A percentile compares a stretch with the other conserved stretches of the same genome.
These are phyloP conservation scores for Ophion slaviceki DNA, from an alignment of 2,888 invertebrate genomes.

Conservation along the genomic window DNA sequence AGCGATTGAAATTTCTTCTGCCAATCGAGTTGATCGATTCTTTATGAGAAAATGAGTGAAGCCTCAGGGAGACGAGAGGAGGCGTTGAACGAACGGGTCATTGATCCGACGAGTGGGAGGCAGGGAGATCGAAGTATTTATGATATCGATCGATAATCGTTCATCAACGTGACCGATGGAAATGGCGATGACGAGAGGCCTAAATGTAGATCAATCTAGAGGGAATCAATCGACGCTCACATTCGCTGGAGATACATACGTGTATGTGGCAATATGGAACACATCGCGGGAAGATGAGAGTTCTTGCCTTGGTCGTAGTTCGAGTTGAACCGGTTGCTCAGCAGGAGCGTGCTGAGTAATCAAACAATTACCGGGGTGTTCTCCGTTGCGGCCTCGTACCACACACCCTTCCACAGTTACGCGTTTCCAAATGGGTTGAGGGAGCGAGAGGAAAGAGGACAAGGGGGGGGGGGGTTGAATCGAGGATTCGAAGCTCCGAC, in stretches of 20 bases:
- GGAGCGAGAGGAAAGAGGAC: constrained; percentile 54
- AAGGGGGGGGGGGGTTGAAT: constrained; percentile 55
- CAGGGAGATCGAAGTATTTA: constrained; percentile 12
- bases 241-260: neutral
- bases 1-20: too few relatives aligned
- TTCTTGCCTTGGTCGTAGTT: constrained; percentile 79
- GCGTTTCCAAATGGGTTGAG: constrained; percentile 46
- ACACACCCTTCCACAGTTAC: constrained; percentile 38
- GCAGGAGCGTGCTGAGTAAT: constrained; percentile 82
- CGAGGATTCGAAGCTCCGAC: constrained; percentile 66
- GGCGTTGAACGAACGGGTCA: constrained; percentile 1
- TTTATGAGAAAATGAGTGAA: constrained; percentile 6
- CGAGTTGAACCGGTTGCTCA: constrained; percentile 81
- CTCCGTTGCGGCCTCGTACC: constrained; percentile 50
- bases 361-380: constrained; percentile 81
- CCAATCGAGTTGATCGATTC: constrained; percentile 18
- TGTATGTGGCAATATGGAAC: constrained; percentile 14
- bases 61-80: too few relatives aligned
- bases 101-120: constrained; percentile 20
- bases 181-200: constrained; percentile 32
- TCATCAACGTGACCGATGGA: constrained; percentile 55
- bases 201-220: constrained; percentile 54
- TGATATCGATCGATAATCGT: constrained; percentile 67
- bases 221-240: constrained; percentile 21
- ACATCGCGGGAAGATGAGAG: constrained; percentile 61